Evolutionary conservation across 2,888 invertebrate species (phyloP).

Genomic region (Sycophila texana): DNA sequence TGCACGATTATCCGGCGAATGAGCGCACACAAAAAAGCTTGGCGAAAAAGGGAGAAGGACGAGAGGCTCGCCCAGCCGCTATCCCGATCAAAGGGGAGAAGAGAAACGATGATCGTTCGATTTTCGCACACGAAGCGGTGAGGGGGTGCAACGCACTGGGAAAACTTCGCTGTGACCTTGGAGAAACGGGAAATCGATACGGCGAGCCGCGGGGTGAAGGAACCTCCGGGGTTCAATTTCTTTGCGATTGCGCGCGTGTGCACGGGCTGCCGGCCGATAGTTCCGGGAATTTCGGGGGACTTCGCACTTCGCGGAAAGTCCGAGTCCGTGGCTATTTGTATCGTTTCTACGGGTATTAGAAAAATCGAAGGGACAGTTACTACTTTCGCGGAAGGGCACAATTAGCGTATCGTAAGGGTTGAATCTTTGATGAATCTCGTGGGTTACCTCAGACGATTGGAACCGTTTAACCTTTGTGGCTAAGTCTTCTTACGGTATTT

Average conservation of each 20-base stretch:
- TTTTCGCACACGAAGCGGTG: slow-evolving; percentile 7
- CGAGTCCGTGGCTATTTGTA: background rate
- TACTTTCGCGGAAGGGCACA: slow-evolving; percentile 11
- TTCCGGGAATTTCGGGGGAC: too few relatives aligned
- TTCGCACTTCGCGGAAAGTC: background rate
- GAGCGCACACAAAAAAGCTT: slow-evolving; percentile 3
- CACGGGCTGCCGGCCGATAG: too few relatives aligned
- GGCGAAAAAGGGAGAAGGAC: background rate
- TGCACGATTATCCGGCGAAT: slow-evolving; percentile 61
- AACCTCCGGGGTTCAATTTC: slow-evolving; percentile 29
- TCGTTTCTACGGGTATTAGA: background rate
- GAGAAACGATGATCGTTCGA: slow-evolving; percentile 25
- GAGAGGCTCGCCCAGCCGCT: background rate
- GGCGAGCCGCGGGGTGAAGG: slow-evolving; percentile 27
- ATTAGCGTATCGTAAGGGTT: slow-evolving; percentile 4
- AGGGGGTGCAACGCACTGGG: slow-evolving; percentile 39
- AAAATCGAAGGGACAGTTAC: too few relatives aligned
- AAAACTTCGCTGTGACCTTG: slow-evolving; percentile 63
- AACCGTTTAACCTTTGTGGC: too few relatives aligned
- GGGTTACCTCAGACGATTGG: background rate
- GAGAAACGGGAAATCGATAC: slow-evolving; percentile 65
- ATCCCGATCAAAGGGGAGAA: background rate
- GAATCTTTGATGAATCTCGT: slow-evolving; percentile 14
- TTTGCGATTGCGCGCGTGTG: too few relatives aligned
- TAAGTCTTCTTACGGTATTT: too few relatives aligned